Evolutionary conservation across 2,797 vertebrate species (phyloP).

Genomic region (Clarias pachynema): DNA sequence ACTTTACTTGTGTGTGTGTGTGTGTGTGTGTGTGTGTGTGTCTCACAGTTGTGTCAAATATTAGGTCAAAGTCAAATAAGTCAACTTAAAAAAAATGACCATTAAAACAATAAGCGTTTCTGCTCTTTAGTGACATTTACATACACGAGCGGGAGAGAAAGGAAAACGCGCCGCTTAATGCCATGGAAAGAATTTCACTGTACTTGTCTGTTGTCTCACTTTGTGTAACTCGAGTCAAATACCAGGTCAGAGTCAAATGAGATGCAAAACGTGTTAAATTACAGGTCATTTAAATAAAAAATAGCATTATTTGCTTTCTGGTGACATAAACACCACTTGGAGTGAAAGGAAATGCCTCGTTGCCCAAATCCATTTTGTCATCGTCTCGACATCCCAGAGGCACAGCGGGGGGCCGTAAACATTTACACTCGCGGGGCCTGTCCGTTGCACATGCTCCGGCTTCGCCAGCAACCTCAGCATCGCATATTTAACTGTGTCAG

Average conservation of each 20-base stretch:
- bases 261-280: background rate
- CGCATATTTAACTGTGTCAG: constrained; percentile 84
- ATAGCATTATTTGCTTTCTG: constrained; percentile 5
- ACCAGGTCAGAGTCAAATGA: background rate
- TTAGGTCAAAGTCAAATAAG: background rate
- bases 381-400: constrained; percentile 79
- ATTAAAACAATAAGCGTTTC: background rate
- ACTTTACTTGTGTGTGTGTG: no score
- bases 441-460: constrained; percentile 83
- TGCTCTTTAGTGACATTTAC: background rate
- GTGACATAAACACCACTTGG: constrained; percentile 50
- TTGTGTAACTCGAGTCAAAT: background rate
- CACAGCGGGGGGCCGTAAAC: constrained; percentile 86
- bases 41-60: background rate
- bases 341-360: constrained; percentile 71
- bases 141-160: background rate
- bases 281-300: constrained; percentile 4
- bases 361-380: constrained; percentile 75
- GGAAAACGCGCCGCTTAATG: background rate
- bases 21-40: no score
- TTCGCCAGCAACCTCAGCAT: constrained; percentile 84
- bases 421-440: constrained; percentile 86
- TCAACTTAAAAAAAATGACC: background rate
- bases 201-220: background rate
- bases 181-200: background rate